Percentiles rank a stretch among this genome's conserved stretches.
Conservation (phyloP, 2,113 vertebrate species). For the Morone chrysops region DNA sequence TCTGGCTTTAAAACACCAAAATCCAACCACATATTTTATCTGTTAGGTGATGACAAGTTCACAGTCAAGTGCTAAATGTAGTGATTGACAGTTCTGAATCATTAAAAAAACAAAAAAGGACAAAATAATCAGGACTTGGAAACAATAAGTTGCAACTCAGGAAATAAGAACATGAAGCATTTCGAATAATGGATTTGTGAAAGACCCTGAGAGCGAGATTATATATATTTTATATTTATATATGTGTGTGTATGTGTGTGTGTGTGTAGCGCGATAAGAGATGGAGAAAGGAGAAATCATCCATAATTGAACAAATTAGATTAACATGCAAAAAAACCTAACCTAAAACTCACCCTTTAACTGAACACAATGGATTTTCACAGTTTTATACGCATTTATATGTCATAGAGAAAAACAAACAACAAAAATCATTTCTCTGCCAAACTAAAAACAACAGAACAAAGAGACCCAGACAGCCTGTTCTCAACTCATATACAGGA, state of each 20-base stretch:
- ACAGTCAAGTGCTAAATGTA: slow-evolving; percentile 97
- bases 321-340: slow-evolving; percentile 94
- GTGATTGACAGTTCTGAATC: slow-evolving; percentile 91
- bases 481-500: slow-evolving; percentile 83
- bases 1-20: slow-evolving; percentile 25
- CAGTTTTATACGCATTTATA: slow-evolving; percentile 91
- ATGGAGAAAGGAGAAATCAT: slow-evolving; percentile 79
- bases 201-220: slow-evolving; percentile 96
- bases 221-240: slow-evolving; percentile 65
- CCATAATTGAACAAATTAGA: slow-evolving; percentile 86
- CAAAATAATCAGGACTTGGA: slow-evolving; percentile 76
- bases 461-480: slow-evolving; percentile 83
- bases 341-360: slow-evolving; percentile 95
- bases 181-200: slow-evolving; percentile 87
- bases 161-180: slow-evolving; percentile 76
- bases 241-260: slow-evolving; percentile 52
- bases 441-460: slow-evolving; percentile 88
- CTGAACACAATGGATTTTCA: slow-evolving; percentile 94
- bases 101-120: slow-evolving; percentile 51
- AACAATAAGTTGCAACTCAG: slow-evolving; percentile 88
- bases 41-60: slow-evolving; percentile 82
- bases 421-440: slow-evolving; percentile 84
- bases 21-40: slow-evolving; percentile 26
- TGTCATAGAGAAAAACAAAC: slow-evolving; percentile 58
- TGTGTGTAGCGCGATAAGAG: slow-evolving; percentile 80